Base-by-base conservation (phyloP, 2,113 vertebrate genomes). In the Paraplagusia blochii region DNA sequence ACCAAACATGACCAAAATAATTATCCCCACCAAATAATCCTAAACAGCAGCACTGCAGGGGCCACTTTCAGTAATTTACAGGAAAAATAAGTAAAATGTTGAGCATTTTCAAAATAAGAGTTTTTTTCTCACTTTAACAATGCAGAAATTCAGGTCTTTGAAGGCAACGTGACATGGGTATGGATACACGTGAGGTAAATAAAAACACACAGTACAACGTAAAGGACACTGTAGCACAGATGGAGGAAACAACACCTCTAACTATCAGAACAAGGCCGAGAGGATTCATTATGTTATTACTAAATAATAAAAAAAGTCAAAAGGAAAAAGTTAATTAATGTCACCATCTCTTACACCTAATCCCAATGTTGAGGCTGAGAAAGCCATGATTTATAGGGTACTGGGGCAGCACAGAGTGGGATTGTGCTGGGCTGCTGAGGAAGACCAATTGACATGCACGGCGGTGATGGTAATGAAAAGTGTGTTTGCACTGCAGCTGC, bases 361-460 rank as follows among this genome's bases (percentile, higher is more conserved):
- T 65, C 49, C 44, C 35, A 58, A 58, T 69, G 53, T 70, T 58
- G 40, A 44, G 40, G 63, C 57, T 63, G 67, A 80, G 56, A 74
- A 72, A 84, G 83, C 18, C 36, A 64, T 81, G 79, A 83, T 88
- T 89, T 83, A 88, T 36, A 73, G 83, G n/a, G n/a, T n/a, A n/a
- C n/a, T n/a, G n/a, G n/a, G 75, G 72, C 54, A 67, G 74, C 87
- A 89, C 86, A 89, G 83, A 85, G 69, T 68, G 81, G 82, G 84
- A 86, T 76, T 90, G 88, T 90, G 78, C 71, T 57, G 53, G 66
- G 63, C 38, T 75, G 69, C 51, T 13, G 39, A 72, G 73, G 52
- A 34, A 72, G 55, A 59, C 76, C 77, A 88, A 90, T 90, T 90
- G 81, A 87, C 87, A 91, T 91, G 88, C 89, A 88, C 35, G 58